Conservation (phyloP, 2,113 vertebrate species). For the Dolichallabes microphthalmus region DNA sequence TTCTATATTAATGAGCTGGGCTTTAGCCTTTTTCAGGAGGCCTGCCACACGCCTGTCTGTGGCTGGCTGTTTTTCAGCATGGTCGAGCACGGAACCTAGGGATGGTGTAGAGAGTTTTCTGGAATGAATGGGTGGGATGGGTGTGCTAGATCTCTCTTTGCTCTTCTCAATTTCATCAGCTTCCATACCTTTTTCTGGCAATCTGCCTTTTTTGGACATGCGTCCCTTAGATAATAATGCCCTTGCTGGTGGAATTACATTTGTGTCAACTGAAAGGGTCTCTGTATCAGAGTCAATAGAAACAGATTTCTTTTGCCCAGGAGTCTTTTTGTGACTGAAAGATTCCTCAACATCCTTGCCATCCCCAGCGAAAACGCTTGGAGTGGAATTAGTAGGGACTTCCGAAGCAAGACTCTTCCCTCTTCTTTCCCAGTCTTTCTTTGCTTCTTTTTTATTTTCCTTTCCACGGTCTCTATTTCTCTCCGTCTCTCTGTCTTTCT, state of each 20-base stretch:
- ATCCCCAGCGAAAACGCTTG: slow-evolving; percentile 65
- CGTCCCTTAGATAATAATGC: slow-evolving; percentile 80
- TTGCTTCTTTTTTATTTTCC: slow-evolving; percentile 91
- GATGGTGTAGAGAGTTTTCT: slow-evolving; percentile 81
- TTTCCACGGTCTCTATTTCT: slow-evolving; percentile 80
- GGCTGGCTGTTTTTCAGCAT: slow-evolving; percentile 90
- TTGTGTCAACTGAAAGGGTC: slow-evolving; percentile 62
- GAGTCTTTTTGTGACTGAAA: slow-evolving; percentile 67
- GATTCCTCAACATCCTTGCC: slow-evolving; percentile 67
- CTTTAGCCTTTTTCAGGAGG: slow-evolving; percentile 93
- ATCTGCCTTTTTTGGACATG: slow-evolving; percentile 81
- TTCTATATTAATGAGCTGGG: slow-evolving; percentile 92
- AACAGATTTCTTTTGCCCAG: slow-evolving; percentile 80
- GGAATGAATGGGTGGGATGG: slow-evolving; percentile 68
- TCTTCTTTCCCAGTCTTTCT: slow-evolving; percentile 77
- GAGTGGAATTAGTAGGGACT: slow-evolving; percentile 61
- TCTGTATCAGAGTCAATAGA: slow-evolving; percentile 70
- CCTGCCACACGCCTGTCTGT: slow-evolving; percentile 91
- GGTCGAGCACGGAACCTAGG: slow-evolving; percentile 85
- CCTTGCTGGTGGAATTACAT: slow-evolving; percentile 65
- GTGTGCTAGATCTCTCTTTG: slow-evolving; percentile 67
- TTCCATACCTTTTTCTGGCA: slow-evolving; percentile 74
- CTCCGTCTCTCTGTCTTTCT: slow-evolving; percentile 85
- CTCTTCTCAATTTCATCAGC: slow-evolving; percentile 79
- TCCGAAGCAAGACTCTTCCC: slow-evolving; percentile 64